Evolutionary conservation across 2,888 invertebrate species (phyloP), one percentile per base, ranked within the genome.

Genomic region (Lathronympha strigana): DNA sequence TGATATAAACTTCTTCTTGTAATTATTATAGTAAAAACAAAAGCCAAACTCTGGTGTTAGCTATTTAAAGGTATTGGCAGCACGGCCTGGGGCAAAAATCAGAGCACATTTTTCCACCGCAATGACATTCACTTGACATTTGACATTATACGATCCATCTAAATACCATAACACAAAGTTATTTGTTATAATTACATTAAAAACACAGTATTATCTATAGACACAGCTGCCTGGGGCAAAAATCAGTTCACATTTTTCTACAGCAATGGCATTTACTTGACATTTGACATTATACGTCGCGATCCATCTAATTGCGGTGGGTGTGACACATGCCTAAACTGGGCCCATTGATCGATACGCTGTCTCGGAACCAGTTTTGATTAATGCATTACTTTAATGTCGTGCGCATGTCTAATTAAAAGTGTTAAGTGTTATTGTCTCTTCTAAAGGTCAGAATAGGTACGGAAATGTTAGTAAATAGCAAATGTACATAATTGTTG

Each of bases 261-360:
- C 45, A 33, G 51, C 75, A 67, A 75, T 89, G 91, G 86, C 90
- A 90, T 91, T 91, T 91, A 82, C 75, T 73, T 75, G 88, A 85
- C 90, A 87, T 87, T 90, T 91, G 91, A 91, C 91, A 91, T 91
- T 91, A 84, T 82, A 66, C 76, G 70, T 76, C 78, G 80, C 78
- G 76, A 82, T 81, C 79, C 77, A 80, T 87, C 87, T 89, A 89
- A 89, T 90, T 87, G 88, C 86, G 75, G 85, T 86, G 83, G 89
- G 90, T 84, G 90, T 87, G 82, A 81, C 80, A 85, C 79, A 80
- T 81, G 77, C 80, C 81, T 81, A 79, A 81, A 82, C 79, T 80
- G 78, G 83, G 81, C 71, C 69, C 70, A 69, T 73, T 81, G 82
- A 82, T 83, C 81, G 80, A 83, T 86, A 80, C 77, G 72, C 71